Percentiles rank a stretch among this genome's conserved stretches.
These are phyloP conservation scores for Eptesicus fuscus DNA, from an alignment of 2,113 vertebrate species.

Conservation along the genomic window DNA sequence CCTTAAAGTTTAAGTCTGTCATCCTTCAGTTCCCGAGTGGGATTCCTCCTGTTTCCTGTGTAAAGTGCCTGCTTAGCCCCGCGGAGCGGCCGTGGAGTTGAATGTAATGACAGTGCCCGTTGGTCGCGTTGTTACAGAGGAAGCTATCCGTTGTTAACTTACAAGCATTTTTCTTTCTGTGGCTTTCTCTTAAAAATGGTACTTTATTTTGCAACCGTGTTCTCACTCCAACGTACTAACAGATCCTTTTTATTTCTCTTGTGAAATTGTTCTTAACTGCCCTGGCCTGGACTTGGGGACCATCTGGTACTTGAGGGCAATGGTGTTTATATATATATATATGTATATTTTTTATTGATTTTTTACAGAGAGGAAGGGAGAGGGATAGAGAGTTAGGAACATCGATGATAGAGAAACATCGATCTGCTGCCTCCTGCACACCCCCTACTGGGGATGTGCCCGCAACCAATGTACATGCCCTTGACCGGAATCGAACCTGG, in stretches of 20 bases:
- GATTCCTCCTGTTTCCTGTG: not conserved
- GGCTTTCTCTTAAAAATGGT: constrained; percentile 2
- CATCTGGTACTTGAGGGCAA: not conserved
- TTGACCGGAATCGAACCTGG: too few species aligned
- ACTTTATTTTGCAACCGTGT: not conserved
- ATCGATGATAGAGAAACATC: too few species aligned
- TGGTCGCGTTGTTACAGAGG: not conserved
- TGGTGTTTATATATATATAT: too few species aligned
- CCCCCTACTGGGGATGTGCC: too few species aligned
- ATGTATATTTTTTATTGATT: too few species aligned
- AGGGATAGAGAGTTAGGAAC: too few species aligned
- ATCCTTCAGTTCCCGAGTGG: not conserved
- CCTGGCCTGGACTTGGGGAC: not conserved
- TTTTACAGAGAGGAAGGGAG: too few species aligned
- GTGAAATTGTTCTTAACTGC: not conserved
- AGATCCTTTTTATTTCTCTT: not conserved
- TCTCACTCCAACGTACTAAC: not conserved
- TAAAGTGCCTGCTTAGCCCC: not conserved
- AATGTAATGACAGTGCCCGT: not conserved
- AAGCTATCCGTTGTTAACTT: not conserved
- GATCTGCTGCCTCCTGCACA: too few species aligned
- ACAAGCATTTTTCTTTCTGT: not conserved
- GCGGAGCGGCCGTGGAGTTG: not conserved
- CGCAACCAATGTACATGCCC: too few species aligned
- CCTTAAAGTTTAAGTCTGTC: not conserved